Conservation (phyloP, 2,113 vertebrate species). For the Psephotus haematonotus region DNA sequence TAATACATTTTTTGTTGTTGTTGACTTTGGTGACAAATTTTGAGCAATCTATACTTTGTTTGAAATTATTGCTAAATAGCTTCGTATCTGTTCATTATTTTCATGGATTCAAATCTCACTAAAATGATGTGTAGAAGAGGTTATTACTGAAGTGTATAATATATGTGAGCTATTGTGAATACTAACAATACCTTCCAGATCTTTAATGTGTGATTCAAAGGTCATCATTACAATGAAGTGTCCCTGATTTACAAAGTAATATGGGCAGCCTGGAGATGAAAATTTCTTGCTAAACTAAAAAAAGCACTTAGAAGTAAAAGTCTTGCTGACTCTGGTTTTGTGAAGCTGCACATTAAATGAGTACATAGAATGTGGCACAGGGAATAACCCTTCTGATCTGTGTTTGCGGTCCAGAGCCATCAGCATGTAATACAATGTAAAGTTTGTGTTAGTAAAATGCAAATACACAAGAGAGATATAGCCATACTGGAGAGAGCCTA, state of each 20-base stretch:
- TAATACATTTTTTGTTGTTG: background rate
- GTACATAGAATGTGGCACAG: background rate
- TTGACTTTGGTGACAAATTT: background rate
- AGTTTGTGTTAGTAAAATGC: background rate
- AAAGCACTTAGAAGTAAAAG: background rate
- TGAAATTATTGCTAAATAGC: background rate
- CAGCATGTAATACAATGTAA: fast-evolving
- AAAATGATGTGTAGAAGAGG: background rate
- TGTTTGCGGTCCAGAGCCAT: background rate
- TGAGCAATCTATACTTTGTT: background rate
- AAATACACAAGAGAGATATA: fast-evolving
- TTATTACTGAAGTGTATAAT: background rate
- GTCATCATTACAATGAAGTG: background rate
- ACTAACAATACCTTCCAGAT: background rate
- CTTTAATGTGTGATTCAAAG: background rate
- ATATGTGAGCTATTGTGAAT: background rate
- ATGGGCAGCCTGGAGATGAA: background rate
- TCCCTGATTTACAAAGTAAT: background rate
- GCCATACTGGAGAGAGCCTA: background rate
- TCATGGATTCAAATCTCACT: background rate
- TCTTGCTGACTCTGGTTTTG: fast-evolving
- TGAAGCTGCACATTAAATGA: background rate
- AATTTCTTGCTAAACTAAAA: background rate
- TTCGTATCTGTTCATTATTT: background rate
- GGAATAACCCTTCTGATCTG: background rate